phyloP scores from a whole-genome alignment of 2,113 vertebrate species.

The Scolopax mira region DNA sequence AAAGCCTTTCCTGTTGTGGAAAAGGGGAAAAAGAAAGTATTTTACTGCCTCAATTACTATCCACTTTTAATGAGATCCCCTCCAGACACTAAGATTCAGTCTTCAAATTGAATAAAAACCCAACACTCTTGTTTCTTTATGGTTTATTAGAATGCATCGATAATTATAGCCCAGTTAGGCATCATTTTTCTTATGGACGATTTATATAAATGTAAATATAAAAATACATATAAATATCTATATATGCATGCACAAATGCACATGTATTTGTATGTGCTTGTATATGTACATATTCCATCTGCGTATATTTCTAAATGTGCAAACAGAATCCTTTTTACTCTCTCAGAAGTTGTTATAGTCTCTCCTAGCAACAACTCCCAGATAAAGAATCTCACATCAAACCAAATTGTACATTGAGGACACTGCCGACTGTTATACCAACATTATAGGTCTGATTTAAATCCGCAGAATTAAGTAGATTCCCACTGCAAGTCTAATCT shows the following conservation, averaged over 20 bases:
- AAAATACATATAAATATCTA: neutral
- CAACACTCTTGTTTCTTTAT: neutral
- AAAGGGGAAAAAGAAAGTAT: neutral
- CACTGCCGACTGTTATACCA: neutral
- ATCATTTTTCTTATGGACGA: neutral
- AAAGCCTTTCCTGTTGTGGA: neutral
- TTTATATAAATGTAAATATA: neutral
- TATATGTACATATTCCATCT: neutral
- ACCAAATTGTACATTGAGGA: neutral
- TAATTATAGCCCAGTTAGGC: neutral
- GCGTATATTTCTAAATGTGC: constrained; percentile 17
- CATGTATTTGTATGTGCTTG: neutral
- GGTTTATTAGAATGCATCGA: fast-evolving
- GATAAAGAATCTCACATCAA: constrained; percentile 37
- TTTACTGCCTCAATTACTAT: neutral
- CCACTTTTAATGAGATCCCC: neutral
- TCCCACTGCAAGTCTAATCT: neutral
- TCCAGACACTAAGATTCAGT: neutral
- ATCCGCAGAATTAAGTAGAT: neutral
- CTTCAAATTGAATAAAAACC: neutral
- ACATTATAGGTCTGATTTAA: constrained; percentile 21
- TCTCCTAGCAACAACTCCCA: constrained; percentile 50
- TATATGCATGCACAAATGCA: neutral
- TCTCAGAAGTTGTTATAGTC: neutral
- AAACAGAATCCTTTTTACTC: constrained; percentile 16